Percentiles rank a stretch among this genome's conserved stretches.
Evolutionary conservation across 2,113 vertebrate species (phyloP).

Genomic region (Spheniscus mendiculus): DNA sequence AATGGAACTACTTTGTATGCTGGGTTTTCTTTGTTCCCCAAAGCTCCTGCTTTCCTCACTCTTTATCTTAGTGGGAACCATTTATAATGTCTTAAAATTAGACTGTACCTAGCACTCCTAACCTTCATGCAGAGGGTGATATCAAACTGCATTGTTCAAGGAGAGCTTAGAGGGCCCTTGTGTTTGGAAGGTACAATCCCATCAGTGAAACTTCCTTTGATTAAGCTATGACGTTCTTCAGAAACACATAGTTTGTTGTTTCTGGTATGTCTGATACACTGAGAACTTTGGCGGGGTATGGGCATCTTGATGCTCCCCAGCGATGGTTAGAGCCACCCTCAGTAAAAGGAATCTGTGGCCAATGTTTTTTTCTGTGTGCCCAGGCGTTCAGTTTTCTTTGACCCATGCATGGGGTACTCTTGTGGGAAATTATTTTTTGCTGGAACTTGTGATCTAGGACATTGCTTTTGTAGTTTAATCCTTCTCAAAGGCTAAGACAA

Average conservation of each 20-base stretch:
- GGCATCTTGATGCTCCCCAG: background rate
- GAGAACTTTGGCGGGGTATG: background rate
- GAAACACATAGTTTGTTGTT: background rate
- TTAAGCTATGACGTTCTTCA: background rate
- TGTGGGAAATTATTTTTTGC: background rate
- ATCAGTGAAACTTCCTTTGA: background rate
- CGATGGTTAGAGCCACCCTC: background rate
- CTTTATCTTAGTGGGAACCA: background rate
- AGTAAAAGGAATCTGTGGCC: background rate
- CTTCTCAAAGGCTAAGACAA: background rate
- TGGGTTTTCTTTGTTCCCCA: background rate
- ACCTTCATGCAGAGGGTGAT: background rate
- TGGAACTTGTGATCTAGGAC: background rate
- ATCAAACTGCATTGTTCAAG: background rate
- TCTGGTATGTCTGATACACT: background rate
- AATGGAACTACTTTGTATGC: background rate
- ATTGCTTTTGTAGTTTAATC: background rate
- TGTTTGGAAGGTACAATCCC: background rate
- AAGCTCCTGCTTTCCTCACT: background rate
- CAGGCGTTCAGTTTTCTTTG: background rate
- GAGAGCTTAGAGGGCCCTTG: background rate
- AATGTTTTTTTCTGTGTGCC: background rate
- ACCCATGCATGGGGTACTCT: rapidly evolving
- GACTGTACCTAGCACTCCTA: background rate
- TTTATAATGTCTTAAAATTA: background rate